Evolutionary conservation across 2,113 vertebrate species (phyloP), one percentile per base, ranked within the genome.

Genomic region (Microtus richardsoni): DNA sequence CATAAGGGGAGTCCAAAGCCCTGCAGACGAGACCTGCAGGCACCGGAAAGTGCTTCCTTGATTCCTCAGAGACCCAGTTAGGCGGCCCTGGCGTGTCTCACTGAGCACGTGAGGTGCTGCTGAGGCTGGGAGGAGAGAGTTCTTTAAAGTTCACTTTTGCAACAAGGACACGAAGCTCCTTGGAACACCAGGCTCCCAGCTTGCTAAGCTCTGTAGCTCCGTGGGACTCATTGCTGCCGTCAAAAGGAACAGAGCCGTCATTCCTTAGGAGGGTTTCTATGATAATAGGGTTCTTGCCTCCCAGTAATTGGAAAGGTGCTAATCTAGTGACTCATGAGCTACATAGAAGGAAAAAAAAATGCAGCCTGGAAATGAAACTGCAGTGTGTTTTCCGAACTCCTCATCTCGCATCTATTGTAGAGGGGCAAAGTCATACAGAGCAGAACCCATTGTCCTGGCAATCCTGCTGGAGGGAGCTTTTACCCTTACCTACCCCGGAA

Each of bases 321-420:
- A 80, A 97, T 97, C 97, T 97, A 97, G 95, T 96, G 97, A 98
- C 93, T 97, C 98, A 97, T 89, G 92, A 97, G 96, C 95, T 92
- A 19, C 89, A 97, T 85, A 96, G 95, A 92, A 95, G 93, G 85
- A 91, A 47, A 77, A 90, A 90, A 54, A 91, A 0, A 70, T 39
- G 68, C 89, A 93, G 89, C 77, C 84, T 94, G 89, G 97, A 97
- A 98, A 80, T 96, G 96, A 78, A 39, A 97, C 80, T 97, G 96
- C 92, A 60, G 70, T 24, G 1, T 93, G 39, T 96, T 97, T 96
- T 54, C 96, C 96, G 95, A 89, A 95, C 30, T 47, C 91, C 96
- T 97, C 80, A 24, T 95, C 88, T 95, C 39, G 44, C 33, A 96
- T 94, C 75, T 13, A 7, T 8, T 41, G 62, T 19, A 14, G 94